These are phyloP conservation scores for Glaucidium brasilianum DNA, from an alignment of 2,113 vertebrate genomes.

Conservation along the genomic window DNA sequence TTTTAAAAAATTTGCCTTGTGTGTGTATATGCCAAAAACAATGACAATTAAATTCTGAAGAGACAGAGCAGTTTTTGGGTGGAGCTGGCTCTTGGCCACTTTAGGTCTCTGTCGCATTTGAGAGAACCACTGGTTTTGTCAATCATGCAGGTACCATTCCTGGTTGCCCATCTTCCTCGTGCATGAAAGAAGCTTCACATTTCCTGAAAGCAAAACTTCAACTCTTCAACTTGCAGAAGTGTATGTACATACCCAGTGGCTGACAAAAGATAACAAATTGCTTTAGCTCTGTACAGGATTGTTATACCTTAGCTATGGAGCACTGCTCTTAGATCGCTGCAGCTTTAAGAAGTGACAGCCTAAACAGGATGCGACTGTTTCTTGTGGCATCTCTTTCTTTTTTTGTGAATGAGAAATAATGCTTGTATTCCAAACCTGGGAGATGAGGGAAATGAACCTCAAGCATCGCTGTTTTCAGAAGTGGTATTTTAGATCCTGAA, in stretches of 20 bases:
- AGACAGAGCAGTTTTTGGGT: conserved; percentile 14
- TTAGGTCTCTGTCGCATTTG: not conserved
- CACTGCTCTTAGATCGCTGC: not conserved
- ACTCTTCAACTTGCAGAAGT: not conserved
- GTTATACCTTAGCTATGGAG: not conserved
- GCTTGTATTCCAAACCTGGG: not conserved
- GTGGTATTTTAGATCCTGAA: not conserved
- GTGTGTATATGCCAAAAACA: conserved; percentile 16
- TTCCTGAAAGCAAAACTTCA: not conserved
- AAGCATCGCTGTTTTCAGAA: not conserved
- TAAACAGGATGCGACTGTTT: not conserved
- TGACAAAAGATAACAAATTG: not conserved
- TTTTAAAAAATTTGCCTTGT: not conserved
- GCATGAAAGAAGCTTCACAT: not conserved
- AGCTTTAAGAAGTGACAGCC: not conserved
- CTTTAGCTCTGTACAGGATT: not conserved
- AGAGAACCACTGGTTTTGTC: not conserved
- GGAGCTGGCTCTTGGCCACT: not conserved
- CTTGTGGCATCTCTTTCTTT: not conserved
- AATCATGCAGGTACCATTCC: not conserved
- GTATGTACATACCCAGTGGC: fast-evolving
- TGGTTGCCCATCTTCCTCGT: not conserved
- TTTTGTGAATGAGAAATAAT: not conserved
- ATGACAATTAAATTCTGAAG: conserved; percentile 58
- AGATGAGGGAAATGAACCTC: not conserved